These are phyloP conservation scores for Scaptomyza hsui DNA, from an alignment of 1,140 invertebrate species.

Conservation along the genomic window DNA sequence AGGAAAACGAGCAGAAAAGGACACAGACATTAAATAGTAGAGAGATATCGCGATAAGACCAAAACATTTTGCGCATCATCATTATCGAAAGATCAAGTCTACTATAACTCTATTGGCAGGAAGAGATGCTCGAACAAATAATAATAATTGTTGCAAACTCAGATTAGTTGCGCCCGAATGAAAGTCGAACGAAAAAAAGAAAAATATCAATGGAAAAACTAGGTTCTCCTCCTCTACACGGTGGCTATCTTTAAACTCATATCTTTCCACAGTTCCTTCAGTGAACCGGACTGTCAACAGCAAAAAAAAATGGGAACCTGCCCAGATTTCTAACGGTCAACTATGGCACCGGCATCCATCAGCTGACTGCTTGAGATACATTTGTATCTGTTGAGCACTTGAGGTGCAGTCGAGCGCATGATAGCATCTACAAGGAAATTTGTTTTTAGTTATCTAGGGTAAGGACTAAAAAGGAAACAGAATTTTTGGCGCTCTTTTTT, in stretches of 20 bases:
- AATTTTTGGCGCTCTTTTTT: slow-evolving; percentile 76
- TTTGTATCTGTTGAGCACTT: slow-evolving; percentile 44
- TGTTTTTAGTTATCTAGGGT: slow-evolving; percentile 43
- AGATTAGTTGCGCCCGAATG: slow-evolving; percentile 74
- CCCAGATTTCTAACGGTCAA: slow-evolving; percentile 49
- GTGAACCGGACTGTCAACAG: slow-evolving; percentile 73
- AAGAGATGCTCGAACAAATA: slow-evolving; percentile 49
- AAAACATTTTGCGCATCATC: slow-evolving; percentile 70
- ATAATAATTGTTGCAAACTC: slow-evolving; percentile 66
- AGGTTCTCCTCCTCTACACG: slow-evolving; percentile 17
- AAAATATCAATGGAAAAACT: slow-evolving; percentile 69
- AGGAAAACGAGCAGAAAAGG: slow-evolving; percentile 36
- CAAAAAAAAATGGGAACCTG: slow-evolving; percentile 30
- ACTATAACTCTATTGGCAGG: slow-evolving; percentile 9
- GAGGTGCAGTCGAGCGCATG: slow-evolving; percentile 64
- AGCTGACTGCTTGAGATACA: slow-evolving; percentile 58
- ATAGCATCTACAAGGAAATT: slow-evolving; percentile 60
- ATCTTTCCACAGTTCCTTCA: slow-evolving; percentile 62
- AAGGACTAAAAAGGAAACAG: slow-evolving; percentile 29
- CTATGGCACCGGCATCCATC: slow-evolving; percentile 44
- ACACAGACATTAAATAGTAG: slow-evolving; percentile 8
- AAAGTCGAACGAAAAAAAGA: slow-evolving; percentile 43
- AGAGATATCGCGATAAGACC: slow-evolving; percentile 54
- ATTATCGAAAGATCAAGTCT: slow-evolving; percentile 37
- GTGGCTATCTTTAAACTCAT: slow-evolving; percentile 47